Evolutionary conservation across 2,888 invertebrate genomes (phyloP).

Genomic region (Hemaris fuciformis): DNA sequence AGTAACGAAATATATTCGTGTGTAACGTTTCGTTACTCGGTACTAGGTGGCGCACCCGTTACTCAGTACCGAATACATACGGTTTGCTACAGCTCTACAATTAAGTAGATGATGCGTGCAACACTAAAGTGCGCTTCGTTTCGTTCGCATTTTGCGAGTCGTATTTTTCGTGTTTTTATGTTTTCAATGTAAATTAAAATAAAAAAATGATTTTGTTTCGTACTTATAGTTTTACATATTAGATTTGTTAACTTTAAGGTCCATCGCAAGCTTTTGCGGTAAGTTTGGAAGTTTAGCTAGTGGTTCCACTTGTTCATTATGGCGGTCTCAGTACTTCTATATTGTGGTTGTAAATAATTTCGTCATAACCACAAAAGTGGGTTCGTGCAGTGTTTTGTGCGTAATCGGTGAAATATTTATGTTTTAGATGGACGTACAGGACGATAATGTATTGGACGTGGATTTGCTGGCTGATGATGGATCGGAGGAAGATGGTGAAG

Average conservation of each 20-base stretch:
- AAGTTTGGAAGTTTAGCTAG: conserved; percentile 63
- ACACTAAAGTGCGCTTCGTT: conserved; percentile 56
- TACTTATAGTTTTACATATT: conserved; percentile 51
- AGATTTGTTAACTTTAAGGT: conserved; percentile 55
- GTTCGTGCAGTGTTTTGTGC: conserved; percentile 18
- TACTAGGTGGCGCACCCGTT: too few relatives aligned
- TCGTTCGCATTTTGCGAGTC: conserved; percentile 62
- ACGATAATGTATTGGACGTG: conserved; percentile 83
- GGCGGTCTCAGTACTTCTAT: conserved; percentile 67
- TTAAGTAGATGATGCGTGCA: conserved; percentile 17
- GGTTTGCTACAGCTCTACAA: too few relatives aligned
- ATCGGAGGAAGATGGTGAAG: conserved; percentile 88
- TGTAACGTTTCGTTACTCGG: too few relatives aligned
- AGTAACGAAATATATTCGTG: too few relatives aligned
- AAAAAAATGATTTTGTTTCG: conserved; percentile 61
- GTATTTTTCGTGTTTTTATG: conserved; percentile 59
- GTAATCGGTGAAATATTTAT: conserved; percentile 20
- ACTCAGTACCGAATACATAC: too few relatives aligned
- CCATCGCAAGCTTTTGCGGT: conserved; percentile 75
- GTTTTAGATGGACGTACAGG: conserved; percentile 76
- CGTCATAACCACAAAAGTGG: conserved; percentile 36
- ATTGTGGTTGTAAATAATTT: conserved; percentile 51
- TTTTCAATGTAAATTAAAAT: conserved; percentile 51
- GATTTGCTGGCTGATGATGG: conserved; percentile 88
- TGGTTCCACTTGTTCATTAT: conserved; percentile 72